Conservation (phyloP, 2,888 invertebrate species). For the Junonia oenone region DNA sequence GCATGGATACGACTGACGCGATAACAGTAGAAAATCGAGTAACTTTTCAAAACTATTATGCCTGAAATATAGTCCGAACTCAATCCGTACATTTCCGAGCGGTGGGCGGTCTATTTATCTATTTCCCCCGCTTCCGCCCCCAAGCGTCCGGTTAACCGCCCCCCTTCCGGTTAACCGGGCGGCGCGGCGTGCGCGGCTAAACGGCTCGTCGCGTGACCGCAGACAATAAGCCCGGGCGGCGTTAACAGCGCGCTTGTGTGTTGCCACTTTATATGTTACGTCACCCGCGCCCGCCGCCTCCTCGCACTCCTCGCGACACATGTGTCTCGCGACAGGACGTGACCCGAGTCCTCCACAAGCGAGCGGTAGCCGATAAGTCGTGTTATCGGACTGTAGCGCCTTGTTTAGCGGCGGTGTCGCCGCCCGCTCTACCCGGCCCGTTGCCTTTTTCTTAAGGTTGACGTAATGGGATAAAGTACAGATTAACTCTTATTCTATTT, state of each 20-base stretch:
- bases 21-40: slow-evolving; percentile 74
- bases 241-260: slow-evolving; percentile 79
- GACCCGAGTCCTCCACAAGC: slow-evolving; percentile 26
- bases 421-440: slow-evolving; percentile 48
- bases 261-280: slow-evolving; percentile 78
- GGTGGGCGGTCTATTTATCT: slow-evolving; percentile 79
- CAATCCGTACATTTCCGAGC: slow-evolving; percentile 80
- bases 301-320: slow-evolving; percentile 33
- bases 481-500: slow-evolving; percentile 49
- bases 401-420: slow-evolving; percentile 51
- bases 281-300: slow-evolving; percentile 36
- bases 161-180: slow-evolving; percentile 79
- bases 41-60: slow-evolving; percentile 78
- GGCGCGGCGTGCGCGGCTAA: slow-evolving; percentile 74
- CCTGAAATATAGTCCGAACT: slow-evolving; percentile 78
- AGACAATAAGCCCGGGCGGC: slow-evolving; percentile 79
- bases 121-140: slow-evolving; percentile 79
- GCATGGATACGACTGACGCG: slow-evolving; percentile 39
- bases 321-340: slow-evolving; percentile 34
- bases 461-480: slow-evolving; percentile 69
- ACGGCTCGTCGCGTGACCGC: slow-evolving; percentile 80
- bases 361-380: slow-evolving; percentile 53
- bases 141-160: slow-evolving; percentile 78
- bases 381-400: slow-evolving; percentile 57
- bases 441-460: slow-evolving; percentile 72